phyloP scores from a whole-genome alignment of 2,113 vertebrate genomes.

The Chionodraco myersi region DNA sequence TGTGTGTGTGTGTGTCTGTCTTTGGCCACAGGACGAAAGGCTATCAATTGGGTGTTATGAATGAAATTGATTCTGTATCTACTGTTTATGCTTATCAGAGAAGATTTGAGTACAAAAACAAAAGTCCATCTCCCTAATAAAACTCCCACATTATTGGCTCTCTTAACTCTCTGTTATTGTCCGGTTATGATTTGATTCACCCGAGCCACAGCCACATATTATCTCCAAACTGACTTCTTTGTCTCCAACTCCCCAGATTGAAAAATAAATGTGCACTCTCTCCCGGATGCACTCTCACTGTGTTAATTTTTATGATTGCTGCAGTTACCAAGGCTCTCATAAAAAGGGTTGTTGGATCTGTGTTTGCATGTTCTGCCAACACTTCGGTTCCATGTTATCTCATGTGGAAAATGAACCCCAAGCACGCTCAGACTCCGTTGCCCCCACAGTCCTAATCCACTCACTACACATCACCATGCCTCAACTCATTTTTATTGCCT shows the following conservation, averaged over 20 bases:
- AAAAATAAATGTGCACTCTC: constrained; percentile 33
- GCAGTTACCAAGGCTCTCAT: neutral
- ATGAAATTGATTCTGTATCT: constrained; percentile 72
- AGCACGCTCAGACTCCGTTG: neutral
- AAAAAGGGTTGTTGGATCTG: constrained; percentile 28
- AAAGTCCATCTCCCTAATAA: constrained; percentile 24
- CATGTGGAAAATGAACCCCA: constrained; percentile 30
- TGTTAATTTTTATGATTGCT: constrained; percentile 25
- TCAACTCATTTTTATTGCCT: constrained; percentile 7
- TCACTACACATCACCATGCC: constrained; percentile 33
- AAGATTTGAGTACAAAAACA: constrained; percentile 20
- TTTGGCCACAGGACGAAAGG: constrained; percentile 55
- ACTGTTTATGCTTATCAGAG: constrained; percentile 63
- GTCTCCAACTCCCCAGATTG: constrained; percentile 12
- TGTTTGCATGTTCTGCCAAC: constrained; percentile 1
- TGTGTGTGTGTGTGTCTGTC: constrained; percentile 32
- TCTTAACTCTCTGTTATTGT: constrained; percentile 49
- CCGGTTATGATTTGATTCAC: constrained; percentile 58
- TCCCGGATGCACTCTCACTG: constrained; percentile 1
- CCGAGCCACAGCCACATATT: constrained; percentile 11
- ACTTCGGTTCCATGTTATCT: constrained; percentile 22
- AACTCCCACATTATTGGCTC: constrained; percentile 47
- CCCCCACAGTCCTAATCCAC: constrained; percentile 7
- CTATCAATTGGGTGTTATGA: constrained; percentile 66
- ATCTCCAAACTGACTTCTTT: constrained; percentile 23